A percentile compares a stretch with the other conserved stretches of the same genome.
Evolutionary conservation across 2,888 invertebrate genomes (phyloP).

Genomic region (Sycophila texana): DNA sequence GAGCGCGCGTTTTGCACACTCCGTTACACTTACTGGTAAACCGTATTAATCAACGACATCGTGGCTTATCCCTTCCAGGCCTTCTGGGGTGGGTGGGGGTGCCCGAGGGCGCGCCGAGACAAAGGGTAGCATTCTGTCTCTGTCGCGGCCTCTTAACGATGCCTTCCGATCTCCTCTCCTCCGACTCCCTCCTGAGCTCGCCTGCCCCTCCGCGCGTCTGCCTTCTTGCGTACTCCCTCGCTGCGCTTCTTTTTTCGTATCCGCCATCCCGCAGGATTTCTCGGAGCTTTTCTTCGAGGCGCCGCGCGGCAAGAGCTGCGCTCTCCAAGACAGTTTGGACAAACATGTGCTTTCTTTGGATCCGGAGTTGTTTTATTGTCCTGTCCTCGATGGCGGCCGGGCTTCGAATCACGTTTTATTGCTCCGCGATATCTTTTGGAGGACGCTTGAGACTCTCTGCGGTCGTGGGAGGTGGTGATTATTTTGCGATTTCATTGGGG

Average conservation of each 20-base stretch:
- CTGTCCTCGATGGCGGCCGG: too few species aligned
- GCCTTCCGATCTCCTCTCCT: conserved; percentile 21
- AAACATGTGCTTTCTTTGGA: background rate
- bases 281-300: background rate
- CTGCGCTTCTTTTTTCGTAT: background rate
- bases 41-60: conserved; percentile 76
- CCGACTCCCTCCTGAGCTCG: conserved; percentile 8
- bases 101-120: conserved; percentile 9
- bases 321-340: background rate
- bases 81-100: too few species aligned
- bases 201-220: background rate
- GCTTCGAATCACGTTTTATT: too few species aligned
- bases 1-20: conserved; percentile 72
- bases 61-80: conserved; percentile 70
- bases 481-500: too few species aligned
- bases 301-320: background rate
- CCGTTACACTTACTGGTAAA: conserved; percentile 76
- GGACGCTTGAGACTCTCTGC: too few species aligned
- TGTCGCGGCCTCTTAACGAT: conserved; percentile 18
- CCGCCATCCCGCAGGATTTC: background rate
- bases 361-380: too few species aligned
- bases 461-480: too few species aligned
- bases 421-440: too few species aligned
- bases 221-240: background rate
- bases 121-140: background rate